phyloP scores from a whole-genome alignment of 1,140 invertebrate genomes.

The Magallana gigas region DNA sequence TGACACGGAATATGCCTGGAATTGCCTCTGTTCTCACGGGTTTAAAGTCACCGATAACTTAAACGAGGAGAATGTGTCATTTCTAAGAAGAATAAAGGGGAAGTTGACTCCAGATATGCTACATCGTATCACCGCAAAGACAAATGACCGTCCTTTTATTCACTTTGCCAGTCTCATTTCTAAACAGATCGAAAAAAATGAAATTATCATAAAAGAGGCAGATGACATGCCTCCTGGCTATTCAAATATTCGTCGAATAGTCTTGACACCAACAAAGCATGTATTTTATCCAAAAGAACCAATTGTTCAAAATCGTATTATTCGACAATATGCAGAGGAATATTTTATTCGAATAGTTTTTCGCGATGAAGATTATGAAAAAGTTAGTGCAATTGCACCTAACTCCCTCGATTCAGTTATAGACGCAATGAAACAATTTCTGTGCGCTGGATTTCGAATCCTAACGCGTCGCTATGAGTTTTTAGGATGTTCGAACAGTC shows the following conservation, averaged over 20 bases:
- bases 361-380: slow-evolving; percentile 46
- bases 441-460: slow-evolving; percentile 24
- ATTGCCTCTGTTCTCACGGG: slow-evolving; percentile 18
- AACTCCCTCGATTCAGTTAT: slow-evolving; percentile 11
- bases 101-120: background rate
- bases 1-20: slow-evolving; percentile 43
- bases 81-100: background rate
- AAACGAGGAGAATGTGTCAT: background rate
- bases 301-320: slow-evolving; percentile 36
- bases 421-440: background rate
- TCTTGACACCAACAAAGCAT: slow-evolving; percentile 38
- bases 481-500: slow-evolving; percentile 41
- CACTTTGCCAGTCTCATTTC: background rate
- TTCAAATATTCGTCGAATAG: background rate
- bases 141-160: slow-evolving; percentile 19
- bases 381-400: background rate
- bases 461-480: slow-evolving; percentile 14
- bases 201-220: background rate
- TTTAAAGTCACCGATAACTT: slow-evolving; percentile 44
- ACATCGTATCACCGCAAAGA: background rate
- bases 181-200: background rate
- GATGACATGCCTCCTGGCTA: background rate
- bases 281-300: slow-evolving; percentile 33
- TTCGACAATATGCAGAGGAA: slow-evolving; percentile 41
- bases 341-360: slow-evolving; percentile 42